Conservation (phyloP, 2,113 vertebrate species). For the Aramus guarauna region DNA sequence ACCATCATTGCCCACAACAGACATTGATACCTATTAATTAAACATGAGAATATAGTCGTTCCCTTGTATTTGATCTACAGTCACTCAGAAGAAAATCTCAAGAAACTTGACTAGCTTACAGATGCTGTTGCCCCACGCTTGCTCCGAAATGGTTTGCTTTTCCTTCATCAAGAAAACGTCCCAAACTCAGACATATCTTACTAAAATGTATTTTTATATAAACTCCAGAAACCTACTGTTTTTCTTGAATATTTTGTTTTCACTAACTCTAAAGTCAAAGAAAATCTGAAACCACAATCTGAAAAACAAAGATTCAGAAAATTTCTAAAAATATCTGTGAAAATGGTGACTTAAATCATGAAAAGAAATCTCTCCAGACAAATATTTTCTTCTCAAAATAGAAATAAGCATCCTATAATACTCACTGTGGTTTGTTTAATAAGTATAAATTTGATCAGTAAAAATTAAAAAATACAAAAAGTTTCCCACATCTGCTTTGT, state of each 20-base stretch:
- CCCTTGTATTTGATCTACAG: neutral
- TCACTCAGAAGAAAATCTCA: neutral
- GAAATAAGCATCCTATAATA: neutral
- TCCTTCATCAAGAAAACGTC: neutral
- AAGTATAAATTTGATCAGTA: neutral
- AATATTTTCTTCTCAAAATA: neutral
- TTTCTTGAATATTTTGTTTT: neutral
- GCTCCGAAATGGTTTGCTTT: neutral
- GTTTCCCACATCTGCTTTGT: neutral
- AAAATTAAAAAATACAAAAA: neutral
- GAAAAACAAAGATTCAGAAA: neutral
- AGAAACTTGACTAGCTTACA: neutral
- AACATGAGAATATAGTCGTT: neutral
- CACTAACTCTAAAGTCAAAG: neutral
- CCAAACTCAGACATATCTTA: neutral
- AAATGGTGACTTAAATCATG: neutral
- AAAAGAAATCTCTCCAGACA: neutral
- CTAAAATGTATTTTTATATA: neutral
- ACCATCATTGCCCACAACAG: neutral
- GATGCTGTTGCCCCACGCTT: neutral
- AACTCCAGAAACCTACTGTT: neutral
- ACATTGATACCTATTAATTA: neutral
- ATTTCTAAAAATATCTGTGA: neutral
- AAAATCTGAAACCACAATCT: neutral
- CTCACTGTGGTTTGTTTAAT: neutral